Evolutionary conservation across 2,888 invertebrate species (phyloP), one percentile per base, ranked within the genome.

Genomic region (Eupelmus urozonus): DNA sequence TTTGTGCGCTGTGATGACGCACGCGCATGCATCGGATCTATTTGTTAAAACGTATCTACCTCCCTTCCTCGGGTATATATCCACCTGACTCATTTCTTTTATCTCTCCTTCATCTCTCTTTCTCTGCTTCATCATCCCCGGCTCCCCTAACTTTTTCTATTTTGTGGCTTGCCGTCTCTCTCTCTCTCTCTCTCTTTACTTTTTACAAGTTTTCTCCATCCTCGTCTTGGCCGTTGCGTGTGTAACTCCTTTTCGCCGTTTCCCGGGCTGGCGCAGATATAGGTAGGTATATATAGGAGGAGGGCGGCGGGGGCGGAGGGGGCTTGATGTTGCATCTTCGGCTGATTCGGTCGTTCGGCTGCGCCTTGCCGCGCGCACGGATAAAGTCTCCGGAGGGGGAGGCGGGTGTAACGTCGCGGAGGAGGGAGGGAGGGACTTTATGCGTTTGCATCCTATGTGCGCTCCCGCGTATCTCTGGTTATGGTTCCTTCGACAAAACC

Each of bases 391-490:
- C 18, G 76, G 71, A 59, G 70, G 62, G 80, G 73, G 51, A 55
- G 55, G 73, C 63, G n/a, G n/a, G n/a, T n/a, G n/a, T n/a, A n/a
- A n/a, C n/a, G n/a, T 66, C 69, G 71, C n/a, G 42, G 51, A 49
- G 75, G 45, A 34, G 69, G 76, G 62, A 55, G 23, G 75, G 71
- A 70, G 74, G 83, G 84, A 82, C 85, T 89, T 88, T 88, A 89
- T 88, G 86, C 85, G 86, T 87, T 87, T 87, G 87, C 87, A 87
- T 88, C 86, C 87, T 86, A 85, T 87, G 87, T 79, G 85, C 85
- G 3, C n/a, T 86, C 82, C 84, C 84, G 84, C 88, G 86, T 88
- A 87, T 88, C 85, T 86, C 81, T 81, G 82, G 87, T 89, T 88
- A 89, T 86, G 84, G 83, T 85, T 82, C 84, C 84, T 81, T 82